Conservation (phyloP, 2,113 vertebrate genomes). For the Cyprinus carpio region DNA sequence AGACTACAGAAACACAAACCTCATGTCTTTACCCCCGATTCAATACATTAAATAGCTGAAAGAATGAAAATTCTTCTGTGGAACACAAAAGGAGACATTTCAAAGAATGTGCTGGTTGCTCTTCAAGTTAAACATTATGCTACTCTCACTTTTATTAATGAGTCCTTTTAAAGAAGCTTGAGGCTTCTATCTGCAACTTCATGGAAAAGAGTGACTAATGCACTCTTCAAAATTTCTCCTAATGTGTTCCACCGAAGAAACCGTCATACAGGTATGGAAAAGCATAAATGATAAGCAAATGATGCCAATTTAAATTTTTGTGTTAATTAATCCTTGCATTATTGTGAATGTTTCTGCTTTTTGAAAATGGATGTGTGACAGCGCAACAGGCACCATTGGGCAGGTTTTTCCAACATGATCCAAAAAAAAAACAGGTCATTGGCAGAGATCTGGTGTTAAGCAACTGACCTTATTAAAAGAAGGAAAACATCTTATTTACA, state of each 20-base stretch:
- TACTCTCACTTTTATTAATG: not conserved
- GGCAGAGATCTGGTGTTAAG: conserved; percentile 2
- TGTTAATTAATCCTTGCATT: not conserved
- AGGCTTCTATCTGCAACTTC: not conserved
- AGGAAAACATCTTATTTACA: conserved; percentile 34
- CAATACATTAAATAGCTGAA: not conserved
- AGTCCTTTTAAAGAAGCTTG: no score
- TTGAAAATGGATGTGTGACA: not conserved
- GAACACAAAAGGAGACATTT: not conserved
- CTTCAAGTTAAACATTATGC: not conserved
- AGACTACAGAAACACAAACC: not conserved
- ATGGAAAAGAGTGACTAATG: not conserved
- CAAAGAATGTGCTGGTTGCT: not conserved
- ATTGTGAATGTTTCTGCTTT: not conserved
- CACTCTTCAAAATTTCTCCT: not conserved
- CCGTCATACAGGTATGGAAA: no score
- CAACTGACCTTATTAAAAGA: not conserved
- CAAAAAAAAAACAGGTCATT: conserved; percentile 13
- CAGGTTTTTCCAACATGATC: not conserved
- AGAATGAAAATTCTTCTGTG: not conserved
- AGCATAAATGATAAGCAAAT: not conserved
- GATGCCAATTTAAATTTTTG: not conserved
- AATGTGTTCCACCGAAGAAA: not conserved
- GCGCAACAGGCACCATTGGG: not conserved
- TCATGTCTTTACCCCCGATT: not conserved